These are phyloP conservation scores for Muscina levida DNA, from an alignment of 2,888 invertebrate species.

Conservation along the genomic window DNA sequence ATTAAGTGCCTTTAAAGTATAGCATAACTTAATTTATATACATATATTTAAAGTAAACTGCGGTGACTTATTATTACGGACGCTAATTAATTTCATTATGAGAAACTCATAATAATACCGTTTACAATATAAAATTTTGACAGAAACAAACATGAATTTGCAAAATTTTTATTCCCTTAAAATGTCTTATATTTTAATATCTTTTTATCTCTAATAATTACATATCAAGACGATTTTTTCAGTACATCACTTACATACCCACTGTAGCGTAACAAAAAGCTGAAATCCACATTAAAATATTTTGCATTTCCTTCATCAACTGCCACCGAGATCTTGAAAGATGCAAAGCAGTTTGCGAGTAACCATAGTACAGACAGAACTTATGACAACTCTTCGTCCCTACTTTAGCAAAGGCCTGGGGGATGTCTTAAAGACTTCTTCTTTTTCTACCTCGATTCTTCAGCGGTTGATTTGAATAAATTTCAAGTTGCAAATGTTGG, in stretches of 20 bases:
- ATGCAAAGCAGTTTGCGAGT: constrained; percentile 48
- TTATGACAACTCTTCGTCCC: constrained; percentile 58
- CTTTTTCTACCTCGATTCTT: neutral
- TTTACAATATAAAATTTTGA: too few species aligned
- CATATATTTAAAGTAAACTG: too few species aligned
- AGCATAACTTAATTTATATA: too few species aligned
- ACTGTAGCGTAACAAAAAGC: neutral
- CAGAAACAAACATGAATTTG: too few species aligned
- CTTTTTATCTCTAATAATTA: too few species aligned
- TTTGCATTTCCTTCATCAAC: constrained; percentile 50
- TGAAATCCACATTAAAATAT: constrained; percentile 55
- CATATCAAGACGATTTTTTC: too few species aligned
- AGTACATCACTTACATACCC: neutral
- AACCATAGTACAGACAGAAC: constrained; percentile 36
- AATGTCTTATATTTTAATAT: too few species aligned
- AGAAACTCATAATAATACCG: too few species aligned
- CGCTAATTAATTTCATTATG: too few species aligned
- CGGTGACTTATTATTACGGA: too few species aligned
- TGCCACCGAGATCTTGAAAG: constrained; percentile 40
- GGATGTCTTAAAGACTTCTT: neutral
- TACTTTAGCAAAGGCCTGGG: neutral
- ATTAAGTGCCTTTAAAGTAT: too few species aligned
- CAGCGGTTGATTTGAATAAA: constrained; percentile 56
- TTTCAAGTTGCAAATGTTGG: constrained; percentile 55
- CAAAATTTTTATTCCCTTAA: too few species aligned